Evolutionary conservation across 2,113 vertebrate species (phyloP).

Genomic region (Arvicanthis niloticus): DNA sequence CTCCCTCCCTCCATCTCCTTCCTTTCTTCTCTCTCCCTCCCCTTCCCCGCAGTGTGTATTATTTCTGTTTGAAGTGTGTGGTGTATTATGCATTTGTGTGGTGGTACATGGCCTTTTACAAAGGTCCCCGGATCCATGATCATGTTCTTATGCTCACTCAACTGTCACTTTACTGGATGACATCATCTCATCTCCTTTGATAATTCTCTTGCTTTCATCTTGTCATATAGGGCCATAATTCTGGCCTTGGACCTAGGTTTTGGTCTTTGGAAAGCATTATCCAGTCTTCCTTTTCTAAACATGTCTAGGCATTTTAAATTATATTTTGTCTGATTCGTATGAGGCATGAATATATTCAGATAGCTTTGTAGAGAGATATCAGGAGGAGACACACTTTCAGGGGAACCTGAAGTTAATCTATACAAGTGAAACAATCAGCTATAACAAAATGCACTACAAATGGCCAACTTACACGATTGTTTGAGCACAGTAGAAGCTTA

Average conservation of each 20-base stretch:
- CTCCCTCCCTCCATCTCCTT: too few relatives aligned
- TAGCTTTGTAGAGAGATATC: accelerated
- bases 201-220: accelerated
- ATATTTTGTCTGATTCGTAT: background rate
- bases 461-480: background rate
- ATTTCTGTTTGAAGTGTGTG: background rate
- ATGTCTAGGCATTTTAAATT: background rate
- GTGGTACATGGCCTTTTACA: too few relatives aligned
- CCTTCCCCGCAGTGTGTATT: background rate
- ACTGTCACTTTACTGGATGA: background rate
- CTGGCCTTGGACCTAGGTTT: background rate
- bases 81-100: background rate
- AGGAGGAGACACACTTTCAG: background rate
- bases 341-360: background rate
- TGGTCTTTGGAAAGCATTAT: background rate
- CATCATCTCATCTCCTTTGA: background rate
- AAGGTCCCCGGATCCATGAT: background rate
- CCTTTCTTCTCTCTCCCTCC: too few relatives aligned
- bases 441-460: background rate
- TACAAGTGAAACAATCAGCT: background rate
- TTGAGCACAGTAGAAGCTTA: background rate
- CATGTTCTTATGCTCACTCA: background rate
- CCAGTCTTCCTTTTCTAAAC: background rate
- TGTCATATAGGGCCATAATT: accelerated
- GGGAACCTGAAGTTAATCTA: background rate